Percentiles rank a stretch among this genome's conserved stretches.
Evolutionary conservation across 2,113 vertebrate genomes (phyloP).

Genomic region (Xenopus tropicalis): DNA sequence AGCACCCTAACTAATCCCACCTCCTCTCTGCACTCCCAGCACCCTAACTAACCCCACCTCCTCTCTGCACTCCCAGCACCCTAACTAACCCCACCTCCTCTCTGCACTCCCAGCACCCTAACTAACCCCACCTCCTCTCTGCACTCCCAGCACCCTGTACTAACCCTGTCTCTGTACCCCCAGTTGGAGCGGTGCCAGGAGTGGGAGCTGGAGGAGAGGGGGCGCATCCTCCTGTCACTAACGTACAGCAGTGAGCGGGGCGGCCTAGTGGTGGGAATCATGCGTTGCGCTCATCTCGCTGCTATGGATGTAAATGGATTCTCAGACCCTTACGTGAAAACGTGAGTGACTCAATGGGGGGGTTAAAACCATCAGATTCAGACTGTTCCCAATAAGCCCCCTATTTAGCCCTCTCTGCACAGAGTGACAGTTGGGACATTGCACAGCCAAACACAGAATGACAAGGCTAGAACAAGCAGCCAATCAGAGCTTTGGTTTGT

Average conservation of each 20-base stretch:
- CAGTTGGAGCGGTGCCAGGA: slow-evolving; percentile 78
- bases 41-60: too few relatives aligned
- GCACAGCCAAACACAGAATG: too few relatives aligned
- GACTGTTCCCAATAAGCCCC: too few relatives aligned
- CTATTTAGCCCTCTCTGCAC: too few relatives aligned
- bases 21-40: neutral
- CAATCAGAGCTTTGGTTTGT: too few relatives aligned
- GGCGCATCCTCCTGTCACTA: slow-evolving; percentile 75
- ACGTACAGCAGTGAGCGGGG: slow-evolving; percentile 61
- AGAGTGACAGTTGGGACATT: too few relatives aligned
- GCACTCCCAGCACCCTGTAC: neutral
- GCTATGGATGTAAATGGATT: slow-evolving; percentile 87
- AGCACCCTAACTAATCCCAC: neutral
- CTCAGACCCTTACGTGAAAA: slow-evolving; percentile 85
- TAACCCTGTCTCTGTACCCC: neutral
- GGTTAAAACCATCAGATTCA: too few relatives aligned
- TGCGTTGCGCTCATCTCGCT: slow-evolving; percentile 79
- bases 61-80: neutral
- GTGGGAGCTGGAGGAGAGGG: slow-evolving; percentile 72
- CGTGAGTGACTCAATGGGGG: slow-evolving; percentile 63
- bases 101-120: neutral
- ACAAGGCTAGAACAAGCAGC: too few relatives aligned
- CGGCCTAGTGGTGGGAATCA: slow-evolving; percentile 75
- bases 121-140: neutral
- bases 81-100: too few relatives aligned